These are phyloP conservation scores for Dipodomys merriami DNA, from an alignment of 2,113 vertebrate genomes.

Conservation along the genomic window DNA sequence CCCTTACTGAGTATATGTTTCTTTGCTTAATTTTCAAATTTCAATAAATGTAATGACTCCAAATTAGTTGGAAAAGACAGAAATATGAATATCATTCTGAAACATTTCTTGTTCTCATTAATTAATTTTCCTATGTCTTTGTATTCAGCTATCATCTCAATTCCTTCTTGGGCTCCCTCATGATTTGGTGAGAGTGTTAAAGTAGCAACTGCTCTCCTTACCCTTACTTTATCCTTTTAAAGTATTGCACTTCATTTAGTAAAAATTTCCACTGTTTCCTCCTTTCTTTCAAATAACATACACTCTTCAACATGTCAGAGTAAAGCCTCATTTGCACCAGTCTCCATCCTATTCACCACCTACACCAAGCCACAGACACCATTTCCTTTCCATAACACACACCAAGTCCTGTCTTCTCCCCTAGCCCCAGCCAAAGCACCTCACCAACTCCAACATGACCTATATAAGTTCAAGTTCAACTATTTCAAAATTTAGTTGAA, in stretches of 20 bases:
- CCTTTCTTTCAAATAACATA: neutral
- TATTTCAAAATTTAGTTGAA: conserved; percentile 20
- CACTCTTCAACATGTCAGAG: neutral
- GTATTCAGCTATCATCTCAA: neutral
- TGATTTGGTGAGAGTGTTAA: neutral
- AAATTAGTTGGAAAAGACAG: neutral
- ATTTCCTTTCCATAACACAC: neutral
- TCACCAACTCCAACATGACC: neutral
- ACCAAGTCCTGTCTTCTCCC: neutral
- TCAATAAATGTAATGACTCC: neutral
- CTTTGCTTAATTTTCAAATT: conserved; percentile 26
- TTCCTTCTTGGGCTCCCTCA: neutral
- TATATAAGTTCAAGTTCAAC: neutral
- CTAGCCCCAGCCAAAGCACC: neutral
- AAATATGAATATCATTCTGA: neutral
- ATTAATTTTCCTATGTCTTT: neutral
- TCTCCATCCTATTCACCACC: neutral
- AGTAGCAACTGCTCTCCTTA: neutral
- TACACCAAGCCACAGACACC: neutral
- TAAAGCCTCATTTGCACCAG: neutral
- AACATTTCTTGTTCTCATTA: neutral
- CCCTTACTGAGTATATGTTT: neutral
- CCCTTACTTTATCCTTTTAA: neutral
- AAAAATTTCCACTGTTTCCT: neutral
- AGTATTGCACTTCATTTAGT: neutral